Percentiles rank a stretch among this genome's conserved stretches.
phyloP scores from a whole-genome alignment of 2,888 invertebrate species.

The Blera fallax region DNA sequence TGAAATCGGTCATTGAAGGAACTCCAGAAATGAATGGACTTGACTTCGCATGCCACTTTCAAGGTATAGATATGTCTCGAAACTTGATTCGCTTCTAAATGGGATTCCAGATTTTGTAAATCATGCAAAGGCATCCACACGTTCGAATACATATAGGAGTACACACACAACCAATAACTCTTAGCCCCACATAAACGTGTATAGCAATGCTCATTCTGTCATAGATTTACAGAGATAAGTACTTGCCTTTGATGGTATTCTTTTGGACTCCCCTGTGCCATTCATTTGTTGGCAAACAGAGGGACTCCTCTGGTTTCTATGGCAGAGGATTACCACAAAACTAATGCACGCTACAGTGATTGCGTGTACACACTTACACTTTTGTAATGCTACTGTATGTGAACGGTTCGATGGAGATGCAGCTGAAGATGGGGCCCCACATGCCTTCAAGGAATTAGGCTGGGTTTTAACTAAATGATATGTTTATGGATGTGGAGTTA shows the following conservation, averaged over 20 bases:
- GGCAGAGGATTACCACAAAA: conserved; percentile 65
- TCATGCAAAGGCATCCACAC: conserved; percentile 39
- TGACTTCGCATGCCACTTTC: conserved; percentile 49
- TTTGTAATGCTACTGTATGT: conserved; percentile 48
- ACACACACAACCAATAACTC: conserved; percentile 9
- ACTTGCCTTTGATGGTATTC: conserved; percentile 56
- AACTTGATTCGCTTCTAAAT: conserved; percentile 41
- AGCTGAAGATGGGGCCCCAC: conserved; percentile 16
- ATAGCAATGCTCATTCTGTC: conserved; percentile 25
- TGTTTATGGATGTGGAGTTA: conserved; percentile 72
- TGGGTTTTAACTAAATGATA: conserved; percentile 70
- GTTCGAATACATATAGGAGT: conserved; percentile 4
- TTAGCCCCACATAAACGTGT: conserved; percentile 26
- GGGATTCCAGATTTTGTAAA: conserved; percentile 35
- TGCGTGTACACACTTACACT: conserved; percentile 55
- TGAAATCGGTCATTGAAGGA: conserved; percentile 26
- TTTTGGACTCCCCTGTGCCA: conserved; percentile 21
- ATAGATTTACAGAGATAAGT: conserved; percentile 67
- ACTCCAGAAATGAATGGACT: conserved; percentile 49
- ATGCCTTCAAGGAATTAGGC: conserved; percentile 67
- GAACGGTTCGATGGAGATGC: conserved; percentile 46
- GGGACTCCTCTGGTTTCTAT: conserved; percentile 62
- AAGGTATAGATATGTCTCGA: conserved; percentile 44
- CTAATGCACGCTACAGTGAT: conserved; percentile 62
- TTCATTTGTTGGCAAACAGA: conserved; percentile 46